A percentile compares a stretch with the other conserved stretches of the same genome.
Evolutionary conservation across 2,797 vertebrate species (phyloP).

Genomic region (Pipistrellus pygmaeus): DNA sequence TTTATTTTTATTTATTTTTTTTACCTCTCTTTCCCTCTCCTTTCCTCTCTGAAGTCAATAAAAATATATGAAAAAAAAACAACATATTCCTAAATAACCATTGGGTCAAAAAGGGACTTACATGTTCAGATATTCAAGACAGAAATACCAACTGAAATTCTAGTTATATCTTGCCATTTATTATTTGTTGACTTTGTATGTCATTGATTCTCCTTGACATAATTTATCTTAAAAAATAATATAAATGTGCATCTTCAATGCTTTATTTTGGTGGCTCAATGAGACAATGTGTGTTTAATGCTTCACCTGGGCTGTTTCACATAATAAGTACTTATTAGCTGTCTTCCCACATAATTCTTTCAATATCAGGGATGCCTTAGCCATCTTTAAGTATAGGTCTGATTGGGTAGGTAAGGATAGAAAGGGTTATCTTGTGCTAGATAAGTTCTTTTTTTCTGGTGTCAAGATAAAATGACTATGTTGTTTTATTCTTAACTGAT

Average conservation of each 20-base stretch:
- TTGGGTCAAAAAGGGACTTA: not conserved
- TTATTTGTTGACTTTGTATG: not conserved
- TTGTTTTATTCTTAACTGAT: not conserved
- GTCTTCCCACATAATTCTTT: not conserved
- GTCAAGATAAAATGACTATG: not conserved
- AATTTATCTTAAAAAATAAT: not conserved
- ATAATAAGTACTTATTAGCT: not conserved
- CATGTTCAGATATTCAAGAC: not conserved
- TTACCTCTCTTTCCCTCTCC: too few relatives aligned
- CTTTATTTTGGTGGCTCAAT: not conserved
- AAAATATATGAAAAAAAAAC: too few relatives aligned
- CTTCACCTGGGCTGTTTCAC: not conserved
- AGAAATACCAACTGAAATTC: not conserved
- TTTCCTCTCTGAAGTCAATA: too few relatives aligned
- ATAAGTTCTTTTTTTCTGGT: not conserved
- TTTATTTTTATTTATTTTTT: too few relatives aligned
- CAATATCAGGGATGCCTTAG: not conserved
- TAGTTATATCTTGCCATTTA: not conserved
- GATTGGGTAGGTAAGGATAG: not conserved
- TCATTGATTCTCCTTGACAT: not conserved
- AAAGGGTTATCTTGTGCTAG: not conserved
- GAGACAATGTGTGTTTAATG: not conserved
- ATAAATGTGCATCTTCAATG: not conserved
- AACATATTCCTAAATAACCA: too few relatives aligned
- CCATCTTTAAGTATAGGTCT: not conserved